These are phyloP conservation scores for Papilio gigon DNA, from an alignment of 2,888 invertebrate genomes.

Conservation along the genomic window DNA sequence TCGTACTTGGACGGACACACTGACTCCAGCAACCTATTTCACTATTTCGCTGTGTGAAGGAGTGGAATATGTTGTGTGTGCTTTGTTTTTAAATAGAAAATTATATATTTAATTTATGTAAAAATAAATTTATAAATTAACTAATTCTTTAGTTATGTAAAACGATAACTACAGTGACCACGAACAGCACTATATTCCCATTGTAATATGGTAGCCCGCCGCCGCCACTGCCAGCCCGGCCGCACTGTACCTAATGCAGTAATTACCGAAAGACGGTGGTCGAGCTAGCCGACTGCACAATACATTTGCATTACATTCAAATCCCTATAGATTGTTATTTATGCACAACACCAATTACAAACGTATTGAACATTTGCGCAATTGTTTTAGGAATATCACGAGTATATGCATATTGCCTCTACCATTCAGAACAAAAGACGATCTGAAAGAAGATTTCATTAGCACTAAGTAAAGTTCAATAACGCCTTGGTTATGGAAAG, in stretches of 20 bases:
- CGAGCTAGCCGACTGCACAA: background rate
- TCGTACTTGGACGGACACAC: no score
- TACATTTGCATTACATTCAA: conserved; percentile 17
- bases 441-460: background rate
- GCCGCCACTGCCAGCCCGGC: no score
- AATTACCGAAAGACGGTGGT: conserved; percentile 30
- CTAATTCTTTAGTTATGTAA: background rate
- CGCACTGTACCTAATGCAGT: conserved; percentile 6
- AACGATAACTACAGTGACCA: background rate
- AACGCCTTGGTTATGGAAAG: no score
- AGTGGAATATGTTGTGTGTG: no score
- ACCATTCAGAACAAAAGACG: background rate
- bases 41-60: no score
- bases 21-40: no score
- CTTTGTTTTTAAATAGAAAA: no score
- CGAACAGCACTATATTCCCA: background rate
- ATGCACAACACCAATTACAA: background rate
- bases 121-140: background rate
- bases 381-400: background rate
- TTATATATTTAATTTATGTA: no score
- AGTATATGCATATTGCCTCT: background rate
- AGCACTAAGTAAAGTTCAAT: no score
- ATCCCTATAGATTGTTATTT: conserved; percentile 17
- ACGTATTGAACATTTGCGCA: conserved; percentile 1
- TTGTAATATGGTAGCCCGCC: background rate